Evolutionary conservation across 2,797 vertebrate genomes (phyloP).

Genomic region (Tapera naevia): DNA sequence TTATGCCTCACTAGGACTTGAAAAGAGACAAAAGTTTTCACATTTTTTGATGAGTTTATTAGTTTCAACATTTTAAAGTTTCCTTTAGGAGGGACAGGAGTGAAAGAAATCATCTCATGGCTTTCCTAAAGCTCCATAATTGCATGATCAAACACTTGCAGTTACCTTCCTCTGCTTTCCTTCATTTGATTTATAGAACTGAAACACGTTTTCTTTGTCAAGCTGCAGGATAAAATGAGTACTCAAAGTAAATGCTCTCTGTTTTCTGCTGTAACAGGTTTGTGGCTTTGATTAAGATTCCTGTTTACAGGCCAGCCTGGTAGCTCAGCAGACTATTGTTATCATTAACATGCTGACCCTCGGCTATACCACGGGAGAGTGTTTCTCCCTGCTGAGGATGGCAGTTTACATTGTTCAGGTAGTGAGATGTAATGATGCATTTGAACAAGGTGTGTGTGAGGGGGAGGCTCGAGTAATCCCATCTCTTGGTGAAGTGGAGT

Average conservation of each 20-base stretch:
- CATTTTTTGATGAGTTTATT: slow-evolving; percentile 25
- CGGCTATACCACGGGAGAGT: slow-evolving; percentile 45
- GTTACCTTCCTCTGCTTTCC: background rate
- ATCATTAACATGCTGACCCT: slow-evolving; percentile 64
- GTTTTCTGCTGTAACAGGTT: slow-evolving; percentile 35
- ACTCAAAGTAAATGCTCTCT: slow-evolving; percentile 6
- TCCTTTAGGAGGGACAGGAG: background rate
- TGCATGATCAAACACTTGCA: background rate
- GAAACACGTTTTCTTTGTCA: slow-evolving; percentile 24
- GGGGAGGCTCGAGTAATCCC: slow-evolving; percentile 50
- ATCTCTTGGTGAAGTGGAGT: background rate
- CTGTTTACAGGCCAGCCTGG: slow-evolving; percentile 64
- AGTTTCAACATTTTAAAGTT: background rate
- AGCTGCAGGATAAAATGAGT: slow-evolving; percentile 14
- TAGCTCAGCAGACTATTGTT: slow-evolving; percentile 68
- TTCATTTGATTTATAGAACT: slow-evolving; percentile 24
- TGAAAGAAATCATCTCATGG: background rate
- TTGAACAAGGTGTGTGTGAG: background rate
- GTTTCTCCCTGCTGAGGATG: slow-evolving; percentile 64
- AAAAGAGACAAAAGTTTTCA: slow-evolving; percentile 18
- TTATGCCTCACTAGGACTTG: background rate
- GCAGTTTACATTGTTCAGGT: slow-evolving; percentile 72
- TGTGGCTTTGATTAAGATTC: slow-evolving; percentile 59
- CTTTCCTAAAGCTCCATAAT: background rate
- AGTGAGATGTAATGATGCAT: slow-evolving; percentile 47